phyloP scores from a whole-genome alignment of 2,797 vertebrate genomes.

The Meriones psammophilus region DNA sequence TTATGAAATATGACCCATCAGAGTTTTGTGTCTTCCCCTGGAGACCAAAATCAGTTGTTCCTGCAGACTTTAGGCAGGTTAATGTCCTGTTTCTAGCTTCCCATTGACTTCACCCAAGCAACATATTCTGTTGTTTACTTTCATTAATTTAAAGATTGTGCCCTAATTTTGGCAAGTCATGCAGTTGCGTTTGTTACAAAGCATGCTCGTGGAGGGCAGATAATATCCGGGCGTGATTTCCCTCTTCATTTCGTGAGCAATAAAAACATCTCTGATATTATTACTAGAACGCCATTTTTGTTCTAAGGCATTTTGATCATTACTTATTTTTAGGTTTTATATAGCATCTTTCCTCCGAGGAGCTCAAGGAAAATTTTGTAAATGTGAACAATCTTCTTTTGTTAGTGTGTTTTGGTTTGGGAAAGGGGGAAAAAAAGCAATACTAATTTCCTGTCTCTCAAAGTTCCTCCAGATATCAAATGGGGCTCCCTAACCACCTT shows the following conservation, averaged over 20 bases:
- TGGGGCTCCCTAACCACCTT: background rate
- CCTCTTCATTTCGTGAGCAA: background rate
- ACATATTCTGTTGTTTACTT: background rate
- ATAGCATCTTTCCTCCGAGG: slow-evolving; percentile 44
- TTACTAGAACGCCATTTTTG: slow-evolving; percentile 55
- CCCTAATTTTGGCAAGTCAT: slow-evolving; percentile 23
- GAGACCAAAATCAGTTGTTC: slow-evolving; percentile 58
- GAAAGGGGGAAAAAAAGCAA: background rate
- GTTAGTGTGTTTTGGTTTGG: slow-evolving; percentile 63
- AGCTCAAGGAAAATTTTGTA: slow-evolving; percentile 64
- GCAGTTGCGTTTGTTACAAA: background rate
- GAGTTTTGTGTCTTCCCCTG: slow-evolving; percentile 35
- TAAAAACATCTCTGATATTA: slow-evolving; percentile 43
- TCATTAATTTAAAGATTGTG: slow-evolving; percentile 33
- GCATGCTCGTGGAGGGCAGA: background rate
- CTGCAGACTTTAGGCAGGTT: background rate
- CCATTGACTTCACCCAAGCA: slow-evolving; percentile 43
- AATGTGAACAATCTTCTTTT: slow-evolving; percentile 63
- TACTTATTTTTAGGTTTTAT: slow-evolving; percentile 73
- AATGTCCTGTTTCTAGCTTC: background rate
- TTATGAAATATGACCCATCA: slow-evolving; percentile 62
- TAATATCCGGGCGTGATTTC: slow-evolving; percentile 38
- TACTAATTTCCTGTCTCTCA: slow-evolving; percentile 52
- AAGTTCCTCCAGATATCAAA: slow-evolving; percentile 26
- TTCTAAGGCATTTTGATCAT: slow-evolving; percentile 58